Evolutionary conservation across 2,797 vertebrate genomes (phyloP).

Genomic region (Schizothorax lantsangensis): DNA sequence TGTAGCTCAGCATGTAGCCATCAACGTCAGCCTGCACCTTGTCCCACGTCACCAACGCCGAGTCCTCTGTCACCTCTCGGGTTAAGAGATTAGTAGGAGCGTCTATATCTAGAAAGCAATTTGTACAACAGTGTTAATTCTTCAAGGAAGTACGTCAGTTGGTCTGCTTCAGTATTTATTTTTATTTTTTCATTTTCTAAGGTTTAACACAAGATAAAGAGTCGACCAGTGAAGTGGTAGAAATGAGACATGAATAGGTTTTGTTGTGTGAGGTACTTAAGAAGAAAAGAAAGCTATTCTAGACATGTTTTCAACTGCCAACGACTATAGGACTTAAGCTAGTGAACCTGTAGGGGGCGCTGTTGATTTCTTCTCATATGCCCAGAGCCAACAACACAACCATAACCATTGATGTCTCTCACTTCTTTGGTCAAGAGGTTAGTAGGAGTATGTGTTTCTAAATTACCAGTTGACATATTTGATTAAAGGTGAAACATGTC

Average conservation of each 20-base stretch:
- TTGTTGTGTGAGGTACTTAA: neutral
- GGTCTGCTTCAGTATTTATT: neutral
- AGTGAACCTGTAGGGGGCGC: neutral
- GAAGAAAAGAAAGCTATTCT: neutral
- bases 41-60: constrained; percentile 79
- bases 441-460: neutral
- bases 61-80: constrained; percentile 75
- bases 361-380: neutral
- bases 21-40: constrained; percentile 75
- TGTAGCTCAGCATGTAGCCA: constrained; percentile 80
- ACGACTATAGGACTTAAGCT: constrained; percentile 61
- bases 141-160: neutral
- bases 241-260: neutral
- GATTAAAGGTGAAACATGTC: neutral
- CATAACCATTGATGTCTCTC: constrained; percentile 1
- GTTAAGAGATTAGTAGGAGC: constrained; percentile 78
- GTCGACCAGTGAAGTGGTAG: neutral
- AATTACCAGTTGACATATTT: neutral
- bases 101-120: constrained; percentile 73
- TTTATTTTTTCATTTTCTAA: neutral
- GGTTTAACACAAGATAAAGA: neutral
- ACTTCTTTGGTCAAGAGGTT: constrained; percentile 1
- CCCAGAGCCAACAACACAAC: neutral
- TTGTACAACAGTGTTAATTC: constrained; percentile 22
- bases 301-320: neutral